These are phyloP conservation scores for Callitettix versicolor DNA, from an alignment of 1,140 invertebrate species.

Conservation along the genomic window DNA sequence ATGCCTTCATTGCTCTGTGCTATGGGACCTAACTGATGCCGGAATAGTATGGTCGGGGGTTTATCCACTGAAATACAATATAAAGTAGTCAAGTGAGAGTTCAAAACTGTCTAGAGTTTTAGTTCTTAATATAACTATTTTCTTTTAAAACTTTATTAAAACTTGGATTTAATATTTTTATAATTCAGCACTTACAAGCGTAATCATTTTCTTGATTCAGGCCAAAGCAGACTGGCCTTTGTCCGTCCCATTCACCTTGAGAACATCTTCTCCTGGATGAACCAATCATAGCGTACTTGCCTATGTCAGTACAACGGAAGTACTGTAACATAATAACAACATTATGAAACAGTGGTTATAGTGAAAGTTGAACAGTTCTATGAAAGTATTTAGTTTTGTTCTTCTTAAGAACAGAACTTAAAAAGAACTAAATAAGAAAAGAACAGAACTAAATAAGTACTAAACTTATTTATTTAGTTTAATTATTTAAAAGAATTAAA, in stretches of 20 bases:
- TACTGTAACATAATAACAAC: constrained; percentile 26
- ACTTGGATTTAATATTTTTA: constrained; percentile 1
- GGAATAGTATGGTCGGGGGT: constrained; percentile 71
- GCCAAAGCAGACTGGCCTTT: constrained; percentile 64
- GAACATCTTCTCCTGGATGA: constrained; percentile 52
- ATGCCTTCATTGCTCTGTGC: constrained; percentile 78
- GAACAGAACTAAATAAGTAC: too few relatives aligned
- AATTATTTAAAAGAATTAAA: too few relatives aligned
- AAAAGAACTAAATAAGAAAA: too few relatives aligned
- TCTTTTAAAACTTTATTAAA: background rate
- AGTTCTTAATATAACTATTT: background rate
- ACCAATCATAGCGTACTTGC: constrained; percentile 51
- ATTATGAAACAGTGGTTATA: too few relatives aligned
- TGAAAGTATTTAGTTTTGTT: too few relatives aligned
- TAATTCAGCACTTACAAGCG: constrained; percentile 50
- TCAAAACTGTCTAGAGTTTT: too few relatives aligned
- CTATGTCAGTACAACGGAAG: constrained; percentile 65
- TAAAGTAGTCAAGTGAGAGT: too few relatives aligned
- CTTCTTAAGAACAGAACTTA: too few relatives aligned
- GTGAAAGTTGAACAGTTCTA: background rate
- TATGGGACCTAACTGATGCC: constrained; percentile 68
- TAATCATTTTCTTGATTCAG: constrained; percentile 78
- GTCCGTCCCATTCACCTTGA: constrained; percentile 66
- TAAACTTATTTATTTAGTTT: too few relatives aligned
- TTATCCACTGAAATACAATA: constrained; percentile 55